Base-by-base conservation (phyloP, 1,140 invertebrate species). In the Drosophila takahashii region DNA sequence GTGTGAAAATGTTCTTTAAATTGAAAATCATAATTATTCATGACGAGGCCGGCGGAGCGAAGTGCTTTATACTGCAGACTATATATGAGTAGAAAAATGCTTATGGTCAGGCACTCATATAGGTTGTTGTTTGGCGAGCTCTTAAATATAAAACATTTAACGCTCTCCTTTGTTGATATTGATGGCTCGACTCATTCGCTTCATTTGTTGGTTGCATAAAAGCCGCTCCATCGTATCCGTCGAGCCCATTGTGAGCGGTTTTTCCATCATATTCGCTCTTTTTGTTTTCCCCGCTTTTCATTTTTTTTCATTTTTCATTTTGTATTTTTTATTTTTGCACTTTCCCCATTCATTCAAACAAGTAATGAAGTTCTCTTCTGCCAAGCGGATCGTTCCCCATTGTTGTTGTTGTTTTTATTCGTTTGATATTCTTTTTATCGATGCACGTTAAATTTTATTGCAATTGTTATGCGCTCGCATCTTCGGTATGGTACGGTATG, bases 61-160 rank as follows among this genome's bases (percentile, higher is more conserved):
- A 59, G 54, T 26, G 37, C 29, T 8, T 9, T 9, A 9, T 9
- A 32, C 29, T 8, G 9, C 9, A 0, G 39, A 52, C 56, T 45
- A 56, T 56, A 72, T 29, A 13, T 22, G 36, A 69, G 54, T 59
- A 61, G 48, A 60, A 59, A 56, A 80, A 61, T 62, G 66, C 37
- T 47, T 37, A 71, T 66, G 56, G 65, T 32, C 37, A 47, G 36
- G 59, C 73, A 57, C 61, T 74, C 71, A 61, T 53, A 65, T 65
- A 52, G 66, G 60, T 44, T 80, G 77, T 51, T 80, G 65, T 85
- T 80, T 73, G 81, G 56, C 42, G 45, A 71, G 83, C 83, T 87
- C 79, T 89, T 89, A 79, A 87, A 87, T 80, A 90, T 89, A 84
- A 87, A 87, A 90, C 84, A 87, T 87, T 87, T 87, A 87, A 87